Evolutionary conservation across 2,113 vertebrate genomes (phyloP), one percentile per base, ranked within the genome.

Genomic region (Trochalopteron elliotii): DNA sequence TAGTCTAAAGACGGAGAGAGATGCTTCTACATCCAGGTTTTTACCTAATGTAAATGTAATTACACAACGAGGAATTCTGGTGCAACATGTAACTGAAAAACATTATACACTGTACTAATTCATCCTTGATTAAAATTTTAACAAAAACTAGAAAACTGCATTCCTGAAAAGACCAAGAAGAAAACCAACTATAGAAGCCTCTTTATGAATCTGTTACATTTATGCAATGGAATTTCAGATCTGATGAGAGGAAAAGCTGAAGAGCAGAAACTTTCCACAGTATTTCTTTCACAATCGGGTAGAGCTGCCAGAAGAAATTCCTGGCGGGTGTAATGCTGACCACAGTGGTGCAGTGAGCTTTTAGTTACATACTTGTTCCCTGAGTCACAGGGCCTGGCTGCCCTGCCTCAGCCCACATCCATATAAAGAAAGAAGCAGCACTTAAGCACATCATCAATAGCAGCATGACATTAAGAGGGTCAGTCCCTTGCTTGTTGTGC

Each of bases 371-470:
- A 8, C 64, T 75, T 89, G 75, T 56, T 28, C 72, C 69, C 86
- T 94, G 96, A 96, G 79, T 96, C 96, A 95, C 63, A 7, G 31
- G 3, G 55, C 12, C 75, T 77, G 56, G 13, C 78, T 87, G 90
- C 69, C 69, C 70, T 76, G 61, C 85, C 74, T 70, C 78, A 89
- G 78, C 49, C 84, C 83, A 33, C 45, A 17, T 35, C 96, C 95
- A 93, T 94, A 94, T 89, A 94, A 95, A 95, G 96, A 80, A 72
- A 86, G 83, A 28, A 90, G 68, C 75, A 47, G 75, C 27, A 33
- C 71, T 94, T 79, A 49, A 77, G 40, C 40, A 30, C 45, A 93
- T 65, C 75, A 61, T 63, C 85, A 72, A 25, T 22, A 92, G 67
- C 55, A 86, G 61, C 61, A 49, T 31, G 67, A 69, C 75, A 85